Conservation (phyloP, 2,888 invertebrate species). For the Drosophila stalkeri region DNA sequence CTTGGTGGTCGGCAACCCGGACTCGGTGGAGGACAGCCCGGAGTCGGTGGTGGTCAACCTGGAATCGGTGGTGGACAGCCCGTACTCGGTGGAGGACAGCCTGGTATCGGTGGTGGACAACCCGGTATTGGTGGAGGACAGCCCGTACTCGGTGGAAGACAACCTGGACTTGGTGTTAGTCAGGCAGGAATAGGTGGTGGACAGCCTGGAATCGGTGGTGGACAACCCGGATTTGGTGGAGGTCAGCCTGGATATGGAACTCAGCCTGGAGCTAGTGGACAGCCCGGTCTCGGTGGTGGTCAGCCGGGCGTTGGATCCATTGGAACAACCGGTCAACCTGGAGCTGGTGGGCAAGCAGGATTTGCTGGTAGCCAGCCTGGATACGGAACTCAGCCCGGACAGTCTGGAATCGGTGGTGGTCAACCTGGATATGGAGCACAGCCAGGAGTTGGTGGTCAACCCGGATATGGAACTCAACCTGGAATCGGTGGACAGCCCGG, state of each 20-base stretch:
- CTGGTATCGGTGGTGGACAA: slow-evolving; percentile 16
- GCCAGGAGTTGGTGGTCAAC: background rate
- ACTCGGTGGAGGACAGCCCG: slow-evolving; percentile 5
- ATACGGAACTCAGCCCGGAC: slow-evolving; percentile 15
- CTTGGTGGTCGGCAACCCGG: slow-evolving; percentile 2
- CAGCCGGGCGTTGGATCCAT: slow-evolving; percentile 28
- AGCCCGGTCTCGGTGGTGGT: background rate
- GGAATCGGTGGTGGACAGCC: slow-evolving; percentile 7
- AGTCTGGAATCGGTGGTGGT: slow-evolving; percentile 19
- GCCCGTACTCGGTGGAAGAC: slow-evolving; percentile 20
- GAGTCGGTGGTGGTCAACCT: background rate
- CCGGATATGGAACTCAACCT: slow-evolving; percentile 11
- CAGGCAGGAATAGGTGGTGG: too few relatives aligned
- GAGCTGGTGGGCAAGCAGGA: slow-evolving; percentile 25
- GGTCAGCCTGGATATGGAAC: slow-evolving; percentile 6
- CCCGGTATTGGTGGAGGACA: slow-evolving; percentile 37
- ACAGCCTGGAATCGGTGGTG: too few relatives aligned
- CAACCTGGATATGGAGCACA: slow-evolving; percentile 12
- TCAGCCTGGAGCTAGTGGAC: slow-evolving; percentile 8
- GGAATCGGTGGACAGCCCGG: slow-evolving; percentile 21
- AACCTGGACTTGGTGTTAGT: slow-evolving; percentile 12
- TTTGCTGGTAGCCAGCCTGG: slow-evolving; percentile 26
- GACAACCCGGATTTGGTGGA: slow-evolving; percentile 23
- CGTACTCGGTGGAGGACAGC: too few relatives aligned
- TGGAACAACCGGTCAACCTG: slow-evolving; percentile 25